These are phyloP conservation scores for Petrophora chlorosata DNA, from an alignment of 2,888 invertebrate genomes.

Conservation along the genomic window DNA sequence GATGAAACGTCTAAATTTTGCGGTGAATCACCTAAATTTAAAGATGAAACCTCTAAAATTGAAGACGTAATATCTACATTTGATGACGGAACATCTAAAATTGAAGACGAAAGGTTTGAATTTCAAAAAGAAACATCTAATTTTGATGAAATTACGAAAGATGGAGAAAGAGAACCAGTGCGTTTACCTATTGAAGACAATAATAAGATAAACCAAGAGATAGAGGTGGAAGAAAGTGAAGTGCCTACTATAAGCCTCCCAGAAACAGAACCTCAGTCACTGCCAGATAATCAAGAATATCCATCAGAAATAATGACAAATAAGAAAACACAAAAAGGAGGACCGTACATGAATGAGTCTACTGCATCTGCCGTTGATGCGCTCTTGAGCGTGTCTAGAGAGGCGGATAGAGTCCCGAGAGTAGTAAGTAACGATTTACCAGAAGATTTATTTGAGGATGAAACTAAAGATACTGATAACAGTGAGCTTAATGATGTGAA, in stretches of 20 bases:
- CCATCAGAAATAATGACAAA: constrained; percentile 6
- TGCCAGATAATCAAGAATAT: constrained; percentile 23
- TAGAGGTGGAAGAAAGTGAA: constrained; percentile 16
- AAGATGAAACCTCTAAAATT: background rate
- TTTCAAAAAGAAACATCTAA: background rate
- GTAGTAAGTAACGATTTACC: constrained; percentile 71
- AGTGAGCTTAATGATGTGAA: constrained; percentile 5
- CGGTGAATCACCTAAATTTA: background rate
- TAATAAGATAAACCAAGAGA: constrained; percentile 7
- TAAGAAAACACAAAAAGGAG: constrained; percentile 41
- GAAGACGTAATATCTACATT: background rate
- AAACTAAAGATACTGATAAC: constrained; percentile 46
- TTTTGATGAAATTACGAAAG: constrained; percentile 2
- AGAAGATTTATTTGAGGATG: constrained; percentile 78
- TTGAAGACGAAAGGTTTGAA: background rate
- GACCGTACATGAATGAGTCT: constrained; percentile 67
- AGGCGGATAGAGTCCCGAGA: constrained; percentile 71
- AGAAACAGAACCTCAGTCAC: constrained; percentile 31
- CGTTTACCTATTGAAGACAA: constrained; percentile 5
- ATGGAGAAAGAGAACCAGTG: background rate
- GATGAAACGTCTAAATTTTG: background rate
- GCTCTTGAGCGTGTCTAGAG: constrained; percentile 72
- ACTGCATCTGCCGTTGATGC: constrained; percentile 78
- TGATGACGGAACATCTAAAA: background rate
- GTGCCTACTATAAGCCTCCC: constrained; percentile 30